phyloP scores from a whole-genome alignment of 1,140 invertebrate species.

The Drosophila ogumai region DNA sequence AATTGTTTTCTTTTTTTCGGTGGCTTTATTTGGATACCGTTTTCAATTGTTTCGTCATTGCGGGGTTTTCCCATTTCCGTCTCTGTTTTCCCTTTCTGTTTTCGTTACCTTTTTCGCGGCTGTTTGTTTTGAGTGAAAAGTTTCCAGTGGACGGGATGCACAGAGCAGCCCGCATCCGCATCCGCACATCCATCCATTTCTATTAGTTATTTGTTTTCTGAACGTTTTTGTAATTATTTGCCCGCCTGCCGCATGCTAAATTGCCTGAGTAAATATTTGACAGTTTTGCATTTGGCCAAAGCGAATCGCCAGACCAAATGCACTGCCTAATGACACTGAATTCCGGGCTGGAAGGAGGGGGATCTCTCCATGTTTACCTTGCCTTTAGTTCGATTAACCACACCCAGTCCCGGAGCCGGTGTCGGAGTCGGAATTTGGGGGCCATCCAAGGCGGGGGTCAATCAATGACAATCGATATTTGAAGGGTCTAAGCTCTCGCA shows the following conservation, averaged over 20 bases:
- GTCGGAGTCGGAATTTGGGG: not conserved
- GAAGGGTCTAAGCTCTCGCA: not conserved
- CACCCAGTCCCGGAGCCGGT: slow-evolving; percentile 28
- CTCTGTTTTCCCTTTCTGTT: slow-evolving; percentile 43
- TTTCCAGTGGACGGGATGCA: slow-evolving; percentile 14
- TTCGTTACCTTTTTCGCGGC: slow-evolving; percentile 48
- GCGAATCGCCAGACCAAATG: slow-evolving; percentile 40
- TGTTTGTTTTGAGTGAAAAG: slow-evolving; percentile 50
- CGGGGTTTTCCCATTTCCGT: slow-evolving; percentile 21
- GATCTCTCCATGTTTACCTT: slow-evolving; percentile 58
- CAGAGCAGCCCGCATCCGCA: not conserved
- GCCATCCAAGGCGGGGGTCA: not conserved
- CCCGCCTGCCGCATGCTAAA: slow-evolving; percentile 80
- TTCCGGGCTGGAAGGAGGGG: not conserved
- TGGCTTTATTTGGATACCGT: slow-evolving; percentile 51
- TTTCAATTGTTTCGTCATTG: slow-evolving; percentile 65
- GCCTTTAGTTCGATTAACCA: slow-evolving; percentile 73
- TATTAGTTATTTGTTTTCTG: slow-evolving; percentile 82
- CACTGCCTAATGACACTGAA: slow-evolving; percentile 43
- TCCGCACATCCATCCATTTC: slow-evolving; percentile 59
- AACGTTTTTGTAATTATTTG: slow-evolving; percentile 83
- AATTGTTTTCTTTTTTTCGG: slow-evolving; percentile 15
- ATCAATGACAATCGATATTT: slow-evolving; percentile 16
- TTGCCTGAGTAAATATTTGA: slow-evolving; percentile 82
- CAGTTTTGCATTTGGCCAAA: slow-evolving; percentile 78